A percentile compares a stretch with the other conserved stretches of the same genome.
These are phyloP conservation scores for Platypus cylindrus DNA, from an alignment of 2,888 invertebrate genomes.

Conservation along the genomic window DNA sequence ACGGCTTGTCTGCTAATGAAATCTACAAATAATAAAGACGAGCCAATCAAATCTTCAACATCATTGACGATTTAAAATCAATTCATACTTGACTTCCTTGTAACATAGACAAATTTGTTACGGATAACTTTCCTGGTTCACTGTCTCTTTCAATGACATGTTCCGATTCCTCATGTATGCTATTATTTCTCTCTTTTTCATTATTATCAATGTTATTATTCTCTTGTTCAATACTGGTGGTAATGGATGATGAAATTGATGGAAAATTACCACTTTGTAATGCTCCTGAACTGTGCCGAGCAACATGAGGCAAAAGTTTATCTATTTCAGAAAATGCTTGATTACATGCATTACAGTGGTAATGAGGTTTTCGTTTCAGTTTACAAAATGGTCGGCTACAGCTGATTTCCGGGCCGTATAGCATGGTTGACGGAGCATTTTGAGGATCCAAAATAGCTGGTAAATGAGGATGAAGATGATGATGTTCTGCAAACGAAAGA, in stretches of 20 bases:
- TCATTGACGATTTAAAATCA: background rate
- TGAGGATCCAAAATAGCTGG: conserved; percentile 6
- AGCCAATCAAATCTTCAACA: too few species aligned
- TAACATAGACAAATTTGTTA: conserved; percentile 32
- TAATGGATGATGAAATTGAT: too few species aligned
- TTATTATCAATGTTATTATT: conserved; percentile 5
- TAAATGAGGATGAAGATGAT: too few species aligned
- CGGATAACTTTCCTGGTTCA: conserved; percentile 23
- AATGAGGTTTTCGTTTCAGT: conserved; percentile 63
- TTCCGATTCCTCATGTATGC: conserved; percentile 9
- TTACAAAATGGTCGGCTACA: conserved; percentile 72
- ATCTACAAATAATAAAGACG: conserved; percentile 3
- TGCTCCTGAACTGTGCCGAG: conserved; percentile 53
- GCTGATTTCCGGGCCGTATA: conserved; percentile 50
- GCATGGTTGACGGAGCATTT: conserved; percentile 23
- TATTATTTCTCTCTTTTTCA: conserved; percentile 3
- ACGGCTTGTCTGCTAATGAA: conserved; percentile 3
- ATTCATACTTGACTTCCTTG: conserved; percentile 25
- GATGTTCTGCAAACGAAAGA: conserved; percentile 10
- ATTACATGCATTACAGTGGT: conserved; percentile 69
- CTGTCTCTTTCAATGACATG: background rate
- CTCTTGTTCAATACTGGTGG: background rate
- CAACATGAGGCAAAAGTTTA: conserved; percentile 53
- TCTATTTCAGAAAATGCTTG: conserved; percentile 66
- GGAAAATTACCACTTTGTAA: conserved; percentile 28